phyloP scores from a whole-genome alignment of 2,113 vertebrate genomes.

The Calyptommatus sinebrachiatus region DNA sequence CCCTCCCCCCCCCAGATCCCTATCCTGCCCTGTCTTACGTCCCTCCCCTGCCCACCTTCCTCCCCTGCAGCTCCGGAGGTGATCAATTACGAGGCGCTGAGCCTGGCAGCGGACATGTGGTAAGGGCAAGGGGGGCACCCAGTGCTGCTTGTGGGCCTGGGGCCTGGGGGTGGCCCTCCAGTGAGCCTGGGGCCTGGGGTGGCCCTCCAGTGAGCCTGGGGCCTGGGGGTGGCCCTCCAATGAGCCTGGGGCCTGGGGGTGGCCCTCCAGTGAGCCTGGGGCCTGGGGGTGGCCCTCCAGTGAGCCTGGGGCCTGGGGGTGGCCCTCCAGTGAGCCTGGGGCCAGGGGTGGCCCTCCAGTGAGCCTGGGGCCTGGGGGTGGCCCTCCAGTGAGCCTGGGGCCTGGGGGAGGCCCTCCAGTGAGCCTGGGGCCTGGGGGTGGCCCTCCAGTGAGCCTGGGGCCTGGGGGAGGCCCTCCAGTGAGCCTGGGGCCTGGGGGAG shows the following conservation, averaged over 20 bases:
- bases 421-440: no score
- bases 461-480: no score
- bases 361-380: no score
- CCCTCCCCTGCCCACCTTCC: rapidly evolving
- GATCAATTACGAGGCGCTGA: constrained; percentile 73
- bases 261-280: not conserved
- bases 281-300: no score
- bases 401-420: no score
- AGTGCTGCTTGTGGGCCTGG: not conserved
- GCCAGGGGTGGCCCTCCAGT: no score
- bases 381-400: not conserved
- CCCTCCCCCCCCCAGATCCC: no score
- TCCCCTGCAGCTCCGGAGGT: constrained; percentile 71
- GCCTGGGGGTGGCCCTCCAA: no score
- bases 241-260: no score
- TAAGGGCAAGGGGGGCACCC: constrained; percentile 29
- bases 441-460: not conserved
- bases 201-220: not conserved
- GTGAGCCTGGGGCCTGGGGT: no score
- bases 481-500: no score
- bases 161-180: not conserved
- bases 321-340: not conserved
- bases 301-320: no score
- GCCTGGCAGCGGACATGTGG: constrained; percentile 77
- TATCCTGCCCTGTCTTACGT: not conserved